Percentiles rank a stretch among this genome's conserved stretches.
Conservation (phyloP, 2,888 invertebrate species). For the Caenorhabditis sp. region DNA sequence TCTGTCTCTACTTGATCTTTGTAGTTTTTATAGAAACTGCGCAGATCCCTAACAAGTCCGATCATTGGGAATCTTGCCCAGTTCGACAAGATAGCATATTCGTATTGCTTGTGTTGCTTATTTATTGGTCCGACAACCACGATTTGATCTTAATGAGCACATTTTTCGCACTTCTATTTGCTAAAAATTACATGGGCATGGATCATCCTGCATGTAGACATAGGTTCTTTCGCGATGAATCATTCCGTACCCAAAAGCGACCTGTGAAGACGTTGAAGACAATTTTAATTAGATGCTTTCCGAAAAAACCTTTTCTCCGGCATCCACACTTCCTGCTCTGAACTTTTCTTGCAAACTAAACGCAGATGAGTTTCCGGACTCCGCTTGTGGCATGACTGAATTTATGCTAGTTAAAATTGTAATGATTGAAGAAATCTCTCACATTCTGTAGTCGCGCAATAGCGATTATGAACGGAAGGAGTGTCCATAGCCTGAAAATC, state of each 20-base stretch:
- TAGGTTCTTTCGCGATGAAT: conserved; percentile 62
- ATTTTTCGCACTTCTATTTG: background rate
- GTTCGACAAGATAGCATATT: conserved; percentile 71
- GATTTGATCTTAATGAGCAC: conserved; percentile 58
- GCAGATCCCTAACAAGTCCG: conserved; percentile 65
- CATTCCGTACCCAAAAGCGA: conserved; percentile 68
- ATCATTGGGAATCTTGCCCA: conserved; percentile 74
- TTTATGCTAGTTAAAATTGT: too few relatives aligned
- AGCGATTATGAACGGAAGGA: conserved; percentile 68
- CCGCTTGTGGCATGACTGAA: conserved; percentile 63
- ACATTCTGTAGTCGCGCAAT: conserved; percentile 72
- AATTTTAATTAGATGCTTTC: background rate
- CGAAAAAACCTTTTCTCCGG: conserved; percentile 59
- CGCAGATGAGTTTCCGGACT: conserved; percentile 63
- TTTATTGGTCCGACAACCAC: conserved; percentile 64
- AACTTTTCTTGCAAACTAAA: conserved; percentile 67
- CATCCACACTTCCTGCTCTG: conserved; percentile 57
- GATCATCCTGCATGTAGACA: conserved; percentile 71
- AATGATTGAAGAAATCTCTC: background rate
- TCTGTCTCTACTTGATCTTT: conserved; percentile 63
- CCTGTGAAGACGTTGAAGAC: too few relatives aligned
- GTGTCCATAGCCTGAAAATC: conserved; percentile 69
- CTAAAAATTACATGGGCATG: conserved; percentile 66
- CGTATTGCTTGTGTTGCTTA: conserved; percentile 64
- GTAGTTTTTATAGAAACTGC: conserved; percentile 61